These are phyloP conservation scores for Helicoverpa assulta DNA, from an alignment of 2,888 invertebrate species.

Conservation along the genomic window DNA sequence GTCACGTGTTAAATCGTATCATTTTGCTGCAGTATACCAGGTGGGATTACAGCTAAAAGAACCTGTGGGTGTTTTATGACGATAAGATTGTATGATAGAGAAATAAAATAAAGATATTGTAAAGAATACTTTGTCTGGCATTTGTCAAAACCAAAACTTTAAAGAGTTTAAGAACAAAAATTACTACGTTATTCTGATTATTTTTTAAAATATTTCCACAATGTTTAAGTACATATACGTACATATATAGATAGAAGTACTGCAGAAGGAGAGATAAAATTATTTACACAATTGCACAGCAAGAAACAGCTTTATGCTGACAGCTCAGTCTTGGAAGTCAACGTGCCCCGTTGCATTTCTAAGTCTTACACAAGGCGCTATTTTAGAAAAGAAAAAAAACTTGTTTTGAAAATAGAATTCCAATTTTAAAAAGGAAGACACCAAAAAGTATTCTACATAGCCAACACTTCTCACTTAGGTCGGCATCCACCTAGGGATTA, in stretches of 20 bases:
- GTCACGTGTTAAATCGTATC: constrained; percentile 6
- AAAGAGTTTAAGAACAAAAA: too few relatives aligned
- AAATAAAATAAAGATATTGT: not conserved
- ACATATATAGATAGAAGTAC: too few relatives aligned
- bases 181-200: too few relatives aligned
- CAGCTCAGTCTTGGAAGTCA: not conserved
- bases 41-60: not conserved
- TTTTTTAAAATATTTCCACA: too few relatives aligned
- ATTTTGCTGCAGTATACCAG: not conserved
- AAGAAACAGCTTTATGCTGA: not conserved
- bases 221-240: too few relatives aligned
- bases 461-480: too few relatives aligned
- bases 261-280: not conserved
- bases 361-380: not conserved
- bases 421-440: too few relatives aligned
- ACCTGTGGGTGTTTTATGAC: not conserved
- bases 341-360: not conserved
- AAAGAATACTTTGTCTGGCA: too few relatives aligned
- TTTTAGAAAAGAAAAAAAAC: not conserved
- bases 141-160: too few relatives aligned
- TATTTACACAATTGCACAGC: not conserved
- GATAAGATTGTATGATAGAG: not conserved
- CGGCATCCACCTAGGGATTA: not conserved
- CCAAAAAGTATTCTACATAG: too few relatives aligned
- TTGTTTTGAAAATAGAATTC: not conserved